These are phyloP conservation scores for Laupala kohalensis DNA, from an alignment of 1,140 invertebrate species.

Conservation along the genomic window DNA sequence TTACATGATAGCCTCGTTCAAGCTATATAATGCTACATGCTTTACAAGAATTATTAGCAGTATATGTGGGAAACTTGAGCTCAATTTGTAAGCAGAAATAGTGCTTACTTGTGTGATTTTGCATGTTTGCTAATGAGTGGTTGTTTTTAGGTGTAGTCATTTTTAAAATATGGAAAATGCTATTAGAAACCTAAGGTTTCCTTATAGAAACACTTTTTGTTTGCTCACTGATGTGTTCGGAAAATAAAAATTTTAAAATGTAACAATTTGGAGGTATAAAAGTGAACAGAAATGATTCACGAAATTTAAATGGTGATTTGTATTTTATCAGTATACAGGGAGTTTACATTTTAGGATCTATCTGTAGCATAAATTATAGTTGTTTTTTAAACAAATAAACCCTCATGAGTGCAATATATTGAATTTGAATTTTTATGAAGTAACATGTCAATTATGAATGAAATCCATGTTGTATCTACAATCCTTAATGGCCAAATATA, in stretches of 20 bases:
- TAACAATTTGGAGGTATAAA: background rate
- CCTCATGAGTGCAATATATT: background rate
- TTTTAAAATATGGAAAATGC: background rate
- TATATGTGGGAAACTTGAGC: background rate
- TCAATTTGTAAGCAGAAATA: background rate
- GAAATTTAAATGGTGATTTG: background rate
- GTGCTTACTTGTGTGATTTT: background rate
- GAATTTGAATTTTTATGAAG: background rate
- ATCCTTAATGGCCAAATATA: too few species aligned
- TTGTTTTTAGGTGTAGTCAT: background rate
- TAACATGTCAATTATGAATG: too few species aligned
- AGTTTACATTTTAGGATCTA: background rate
- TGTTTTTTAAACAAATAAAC: background rate
- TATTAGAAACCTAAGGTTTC: background rate
- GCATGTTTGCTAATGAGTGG: background rate
- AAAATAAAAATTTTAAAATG: background rate
- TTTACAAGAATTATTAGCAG: background rate
- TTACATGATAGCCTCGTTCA: background rate
- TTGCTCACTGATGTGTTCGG: background rate
- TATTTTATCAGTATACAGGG: background rate
- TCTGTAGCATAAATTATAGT: background rate
- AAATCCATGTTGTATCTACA: too few species aligned
- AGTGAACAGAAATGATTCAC: background rate
- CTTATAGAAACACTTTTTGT: background rate
- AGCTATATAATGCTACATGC: background rate